Conservation (phyloP, 2,888 invertebrate species). For the Andricus quercusramuli region DNA sequence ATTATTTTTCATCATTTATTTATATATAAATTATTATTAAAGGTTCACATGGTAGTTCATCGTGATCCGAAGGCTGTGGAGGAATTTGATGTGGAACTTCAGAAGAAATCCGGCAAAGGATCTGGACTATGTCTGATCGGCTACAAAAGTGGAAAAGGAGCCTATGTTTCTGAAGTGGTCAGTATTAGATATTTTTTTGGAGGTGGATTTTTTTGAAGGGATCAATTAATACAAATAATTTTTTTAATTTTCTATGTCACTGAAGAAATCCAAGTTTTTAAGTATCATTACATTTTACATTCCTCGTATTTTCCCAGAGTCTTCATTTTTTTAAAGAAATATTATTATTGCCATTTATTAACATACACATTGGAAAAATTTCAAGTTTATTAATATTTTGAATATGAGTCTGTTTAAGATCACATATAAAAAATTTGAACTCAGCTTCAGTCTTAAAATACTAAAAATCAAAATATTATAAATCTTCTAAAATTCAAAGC, state of each 20-base stretch:
- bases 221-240: not conserved
- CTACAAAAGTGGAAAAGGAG: slow-evolving; percentile 87
- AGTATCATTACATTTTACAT: too few relatives aligned
- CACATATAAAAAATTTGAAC: too few relatives aligned
- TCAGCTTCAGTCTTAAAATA: too few relatives aligned
- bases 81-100: slow-evolving; percentile 88
- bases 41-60: slow-evolving; percentile 91
- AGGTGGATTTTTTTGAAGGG: not conserved
- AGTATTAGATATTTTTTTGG: slow-evolving; percentile 72
- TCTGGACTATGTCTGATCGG: slow-evolving; percentile 93
- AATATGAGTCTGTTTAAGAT: too few relatives aligned
- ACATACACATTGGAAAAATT: too few relatives aligned
- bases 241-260: not conserved
- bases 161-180: slow-evolving; percentile 96
- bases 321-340: too few relatives aligned
- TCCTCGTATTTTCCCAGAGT: too few relatives aligned
- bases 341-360: too few relatives aligned
- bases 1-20: not conserved
- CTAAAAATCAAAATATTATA: too few relatives aligned
- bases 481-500: too few relatives aligned
- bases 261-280: not conserved
- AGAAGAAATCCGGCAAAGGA: slow-evolving; percentile 93
- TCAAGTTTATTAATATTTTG: too few relatives aligned
- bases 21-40: not conserved
- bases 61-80: slow-evolving; percentile 80